Conservation (phyloP, 2,797 vertebrate species). For the Enteromius trimaculatus region DNA sequence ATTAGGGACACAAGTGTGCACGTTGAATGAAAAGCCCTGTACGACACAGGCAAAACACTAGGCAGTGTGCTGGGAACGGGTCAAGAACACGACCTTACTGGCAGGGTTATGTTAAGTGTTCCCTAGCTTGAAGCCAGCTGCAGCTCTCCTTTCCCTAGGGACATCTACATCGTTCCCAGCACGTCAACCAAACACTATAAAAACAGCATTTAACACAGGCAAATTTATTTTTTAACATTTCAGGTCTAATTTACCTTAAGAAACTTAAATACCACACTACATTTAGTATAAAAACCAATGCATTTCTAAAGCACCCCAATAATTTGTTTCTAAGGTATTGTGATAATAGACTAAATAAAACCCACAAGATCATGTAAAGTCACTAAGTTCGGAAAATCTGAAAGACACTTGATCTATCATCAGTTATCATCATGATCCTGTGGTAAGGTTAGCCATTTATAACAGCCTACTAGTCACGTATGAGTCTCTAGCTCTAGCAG, state of each 20-base stretch:
- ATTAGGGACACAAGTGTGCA: slow-evolving; percentile 22
- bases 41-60: slow-evolving; percentile 33
- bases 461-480: slow-evolving; percentile 51
- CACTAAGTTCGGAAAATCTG: background rate
- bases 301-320: background rate
- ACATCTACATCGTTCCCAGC: slow-evolving; percentile 55
- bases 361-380: background rate
- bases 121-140: slow-evolving; percentile 55
- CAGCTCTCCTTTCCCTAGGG: slow-evolving; percentile 52
- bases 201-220: background rate
- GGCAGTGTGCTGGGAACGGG: slow-evolving; percentile 43
- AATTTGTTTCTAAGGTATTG: background rate
- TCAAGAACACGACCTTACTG: slow-evolving; percentile 43
- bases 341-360: background rate
- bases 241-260: background rate
- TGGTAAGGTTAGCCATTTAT: slow-evolving; percentile 48
- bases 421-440: background rate
- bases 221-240: background rate
- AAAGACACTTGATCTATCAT: slow-evolving; percentile 3
- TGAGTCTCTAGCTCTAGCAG: slow-evolving; percentile 26
- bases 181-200: slow-evolving; percentile 40
- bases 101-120: background rate
- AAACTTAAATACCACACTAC: background rate
- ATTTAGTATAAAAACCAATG: background rate
- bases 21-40: slow-evolving; percentile 1